These are phyloP conservation scores for Odontocolon sp. DNA, from an alignment of 2,888 invertebrate genomes.

Conservation along the genomic window DNA sequence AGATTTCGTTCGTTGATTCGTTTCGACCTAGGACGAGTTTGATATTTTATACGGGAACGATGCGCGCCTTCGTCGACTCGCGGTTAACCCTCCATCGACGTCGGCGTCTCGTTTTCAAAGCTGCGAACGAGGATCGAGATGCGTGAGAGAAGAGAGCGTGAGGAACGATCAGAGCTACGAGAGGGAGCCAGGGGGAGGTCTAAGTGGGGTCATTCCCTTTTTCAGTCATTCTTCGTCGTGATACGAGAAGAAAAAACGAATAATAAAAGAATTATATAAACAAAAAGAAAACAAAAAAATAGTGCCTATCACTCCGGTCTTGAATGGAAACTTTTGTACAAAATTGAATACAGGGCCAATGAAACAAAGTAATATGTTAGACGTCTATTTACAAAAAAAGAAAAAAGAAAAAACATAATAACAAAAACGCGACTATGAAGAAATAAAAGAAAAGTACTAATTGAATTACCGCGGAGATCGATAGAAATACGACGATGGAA, in stretches of 20 bases:
- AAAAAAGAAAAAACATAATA: conserved; percentile 33
- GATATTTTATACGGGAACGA: not conserved
- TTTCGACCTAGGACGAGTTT: conserved; percentile 4
- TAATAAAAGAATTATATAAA: conserved; percentile 35
- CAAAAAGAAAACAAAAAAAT: conserved; percentile 64
- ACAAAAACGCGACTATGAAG: conserved; percentile 33
- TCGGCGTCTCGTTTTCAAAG: not conserved
- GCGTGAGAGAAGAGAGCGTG: not conserved
- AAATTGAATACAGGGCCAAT: conserved; percentile 79
- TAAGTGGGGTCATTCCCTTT: not conserved
- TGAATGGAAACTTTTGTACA: conserved; percentile 76
- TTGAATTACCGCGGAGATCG: conserved; percentile 51
- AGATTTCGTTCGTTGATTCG: conserved; percentile 1
- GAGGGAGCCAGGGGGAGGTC: not conserved
- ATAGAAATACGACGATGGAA: conserved; percentile 64
- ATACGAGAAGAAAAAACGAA: conserved; percentile 22
- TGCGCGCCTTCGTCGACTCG: conserved; percentile 5
- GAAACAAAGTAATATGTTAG: conserved; percentile 69
- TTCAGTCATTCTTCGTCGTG: conserved; percentile 25
- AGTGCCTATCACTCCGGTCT: conserved; percentile 77
- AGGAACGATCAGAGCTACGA: conserved; percentile 9
- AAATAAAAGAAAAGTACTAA: not conserved
- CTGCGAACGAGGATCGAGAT: not conserved
- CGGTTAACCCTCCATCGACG: conserved; percentile 1
- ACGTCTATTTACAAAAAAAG: conserved; percentile 69